Percentiles rank a stretch among this genome's conserved stretches.
These are phyloP conservation scores for Equus quagga DNA, from an alignment of 2,113 vertebrate species.

Conservation along the genomic window DNA sequence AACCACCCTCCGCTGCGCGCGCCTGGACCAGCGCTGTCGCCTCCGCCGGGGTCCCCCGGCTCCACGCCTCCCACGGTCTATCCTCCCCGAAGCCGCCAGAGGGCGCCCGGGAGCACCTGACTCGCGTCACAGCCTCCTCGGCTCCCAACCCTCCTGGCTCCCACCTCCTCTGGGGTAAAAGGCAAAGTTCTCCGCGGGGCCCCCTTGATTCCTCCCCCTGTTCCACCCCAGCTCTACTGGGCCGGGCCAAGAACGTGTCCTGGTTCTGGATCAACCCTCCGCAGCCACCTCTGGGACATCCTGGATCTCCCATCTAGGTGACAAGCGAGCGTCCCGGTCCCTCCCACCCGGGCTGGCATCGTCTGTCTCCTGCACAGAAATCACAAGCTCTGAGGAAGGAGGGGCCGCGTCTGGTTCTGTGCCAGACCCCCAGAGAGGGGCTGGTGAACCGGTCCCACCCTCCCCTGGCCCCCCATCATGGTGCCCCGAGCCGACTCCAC, in stretches of 20 bases:
- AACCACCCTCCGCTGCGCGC: neutral
- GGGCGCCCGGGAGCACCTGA: neutral
- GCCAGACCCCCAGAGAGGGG: neutral
- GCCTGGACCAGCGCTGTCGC: neutral
- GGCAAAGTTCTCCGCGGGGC: neutral
- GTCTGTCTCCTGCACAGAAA: neutral
- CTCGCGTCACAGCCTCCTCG: neutral
- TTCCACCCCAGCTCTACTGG: neutral
- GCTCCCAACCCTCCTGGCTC: neutral
- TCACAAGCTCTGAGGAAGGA: neutral
- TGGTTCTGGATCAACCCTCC: neutral
- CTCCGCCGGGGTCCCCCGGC: fast-evolving
- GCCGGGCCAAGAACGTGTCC: neutral
- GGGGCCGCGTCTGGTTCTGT: neutral
- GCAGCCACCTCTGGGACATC: neutral
- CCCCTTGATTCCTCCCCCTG: neutral
- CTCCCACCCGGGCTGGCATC: neutral
- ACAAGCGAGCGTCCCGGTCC: neutral
- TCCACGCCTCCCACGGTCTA: neutral
- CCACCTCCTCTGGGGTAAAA: neutral
- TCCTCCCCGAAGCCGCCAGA: neutral
- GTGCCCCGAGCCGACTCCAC: neutral
- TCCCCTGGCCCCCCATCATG: neutral
- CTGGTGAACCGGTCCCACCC: neutral
- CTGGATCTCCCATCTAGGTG: neutral